Evolutionary conservation across 1,140 invertebrate genomes (phyloP).

Genomic region (Odontomachus brunneus): DNA sequence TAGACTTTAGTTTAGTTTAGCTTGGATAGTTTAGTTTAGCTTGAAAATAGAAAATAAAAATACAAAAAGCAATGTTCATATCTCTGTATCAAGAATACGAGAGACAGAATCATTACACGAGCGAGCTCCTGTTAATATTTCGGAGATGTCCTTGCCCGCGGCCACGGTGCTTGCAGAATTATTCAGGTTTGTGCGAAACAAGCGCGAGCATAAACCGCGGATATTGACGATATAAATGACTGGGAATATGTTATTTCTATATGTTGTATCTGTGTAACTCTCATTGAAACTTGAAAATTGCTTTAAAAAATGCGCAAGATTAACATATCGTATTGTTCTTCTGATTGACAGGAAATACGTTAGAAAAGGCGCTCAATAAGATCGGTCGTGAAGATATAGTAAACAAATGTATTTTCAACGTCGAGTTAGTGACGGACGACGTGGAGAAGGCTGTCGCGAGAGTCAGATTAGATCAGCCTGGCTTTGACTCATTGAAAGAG

Average conservation of each 20-base stretch:
- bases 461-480: slow-evolving; percentile 91
- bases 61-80: slow-evolving; percentile 76
- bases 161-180: slow-evolving; percentile 39
- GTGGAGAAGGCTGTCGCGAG: slow-evolving; percentile 92
- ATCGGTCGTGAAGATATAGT: slow-evolving; percentile 97
- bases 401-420: slow-evolving; percentile 94
- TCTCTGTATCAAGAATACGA: slow-evolving; percentile 82
- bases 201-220: neutral
- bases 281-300: neutral
- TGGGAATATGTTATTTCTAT: neutral
- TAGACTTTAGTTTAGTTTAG: too few species aligned
- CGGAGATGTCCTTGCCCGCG: slow-evolving; percentile 61
- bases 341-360: slow-evolving; percentile 89
- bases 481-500: slow-evolving; percentile 90
- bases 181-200: slow-evolving; percentile 70
- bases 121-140: slow-evolving; percentile 80
- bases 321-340: neutral
- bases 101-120: slow-evolving; percentile 77
- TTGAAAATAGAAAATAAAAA: neutral
- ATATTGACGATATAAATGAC: neutral
- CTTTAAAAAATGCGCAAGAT: neutral
- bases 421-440: slow-evolving; percentile 92
- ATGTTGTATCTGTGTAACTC: neutral
- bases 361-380: slow-evolving; percentile 95
- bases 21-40: too few species aligned